A percentile compares a stretch with the other conserved stretches of the same genome.
Conservation (phyloP, 1,140 invertebrate genomes). For the Telenomus remus region DNA sequence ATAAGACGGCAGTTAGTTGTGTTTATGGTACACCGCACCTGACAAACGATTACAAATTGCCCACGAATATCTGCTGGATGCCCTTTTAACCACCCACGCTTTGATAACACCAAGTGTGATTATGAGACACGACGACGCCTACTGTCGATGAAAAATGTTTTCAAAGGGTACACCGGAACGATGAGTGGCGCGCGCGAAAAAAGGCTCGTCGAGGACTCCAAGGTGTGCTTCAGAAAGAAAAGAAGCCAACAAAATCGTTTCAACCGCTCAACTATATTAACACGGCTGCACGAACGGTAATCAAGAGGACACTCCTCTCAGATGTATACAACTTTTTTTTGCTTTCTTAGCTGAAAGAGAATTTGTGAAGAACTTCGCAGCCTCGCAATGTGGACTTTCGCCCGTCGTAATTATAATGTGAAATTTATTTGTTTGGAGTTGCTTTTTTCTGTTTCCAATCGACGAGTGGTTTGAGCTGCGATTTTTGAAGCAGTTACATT, state of each 20-base stretch:
- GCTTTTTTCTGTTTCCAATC: background rate
- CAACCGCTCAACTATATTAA: constrained; percentile 39
- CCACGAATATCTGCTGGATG: constrained; percentile 50
- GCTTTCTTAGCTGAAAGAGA: constrained; percentile 1
- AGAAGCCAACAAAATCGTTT: constrained; percentile 16
- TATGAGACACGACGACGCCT: constrained; percentile 48
- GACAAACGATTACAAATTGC: constrained; percentile 75
- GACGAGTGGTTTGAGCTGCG: background rate
- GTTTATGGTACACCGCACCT: constrained; percentile 68
- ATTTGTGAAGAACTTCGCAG: constrained; percentile 18
- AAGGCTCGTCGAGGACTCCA: constrained; percentile 18
- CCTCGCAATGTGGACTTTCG: background rate
- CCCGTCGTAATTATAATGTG: background rate
- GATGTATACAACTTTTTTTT: constrained; percentile 18
- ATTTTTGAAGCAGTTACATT: too few species aligned
- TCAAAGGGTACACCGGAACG: constrained; percentile 24
- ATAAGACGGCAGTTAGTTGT: constrained; percentile 73
- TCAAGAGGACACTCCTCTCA: constrained; percentile 27
- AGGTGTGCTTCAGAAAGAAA: constrained; percentile 28
- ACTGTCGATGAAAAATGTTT: constrained; percentile 51
- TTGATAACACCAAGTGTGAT: constrained; percentile 53
- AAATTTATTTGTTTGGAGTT: constrained; percentile 7
- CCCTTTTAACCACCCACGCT: constrained; percentile 50
- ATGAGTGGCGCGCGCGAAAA: constrained; percentile 19
- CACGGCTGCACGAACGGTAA: constrained; percentile 29